A percentile compares a stretch with the other conserved stretches of the same genome.
These are phyloP conservation scores for Cariama cristata DNA, from an alignment of 2,113 vertebrate genomes.

Conservation along the genomic window DNA sequence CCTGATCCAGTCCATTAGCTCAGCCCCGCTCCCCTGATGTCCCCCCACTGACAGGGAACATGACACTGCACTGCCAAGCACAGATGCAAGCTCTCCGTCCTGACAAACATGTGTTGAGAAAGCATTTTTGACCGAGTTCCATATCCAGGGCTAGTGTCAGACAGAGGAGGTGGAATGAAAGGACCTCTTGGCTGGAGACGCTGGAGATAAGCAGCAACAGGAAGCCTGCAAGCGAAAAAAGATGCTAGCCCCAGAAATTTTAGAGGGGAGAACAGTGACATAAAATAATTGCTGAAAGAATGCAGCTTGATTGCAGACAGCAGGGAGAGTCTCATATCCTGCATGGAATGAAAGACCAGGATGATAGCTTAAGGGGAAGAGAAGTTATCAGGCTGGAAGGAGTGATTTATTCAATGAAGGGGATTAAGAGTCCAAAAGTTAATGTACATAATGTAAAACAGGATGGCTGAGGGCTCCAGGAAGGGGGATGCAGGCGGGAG, in stretches of 20 bases:
- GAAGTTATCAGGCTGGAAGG: conserved; percentile 62
- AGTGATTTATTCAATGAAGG: conserved; percentile 62
- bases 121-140: conserved; percentile 57
- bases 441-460: conserved; percentile 60
- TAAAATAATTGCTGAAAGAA: conserved; percentile 73
- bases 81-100: conserved; percentile 61
- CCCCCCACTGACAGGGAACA: conserved; percentile 9
- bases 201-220: conserved; percentile 56
- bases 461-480: not conserved
- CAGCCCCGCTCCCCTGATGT: not conserved
- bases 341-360: conserved; percentile 50
- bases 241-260: conserved; percentile 36
- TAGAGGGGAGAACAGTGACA: conserved; percentile 32
- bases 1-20: conserved; percentile 39
- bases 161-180: conserved; percentile 20
- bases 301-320: conserved; percentile 70
- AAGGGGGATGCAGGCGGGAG: not conserved
- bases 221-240: conserved; percentile 29
- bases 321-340: conserved; percentile 59
- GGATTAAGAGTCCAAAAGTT: conserved; percentile 69
- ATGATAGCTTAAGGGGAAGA: conserved; percentile 58
- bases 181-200: conserved; percentile 41
- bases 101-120: conserved; percentile 48
- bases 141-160: conserved; percentile 24
- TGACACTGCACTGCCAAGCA: not conserved